Percentiles rank a stretch among this genome's conserved stretches.
These are phyloP conservation scores for Paramormyrops kingsleyae DNA, from an alignment of 2,113 vertebrate genomes.

Conservation along the genomic window DNA sequence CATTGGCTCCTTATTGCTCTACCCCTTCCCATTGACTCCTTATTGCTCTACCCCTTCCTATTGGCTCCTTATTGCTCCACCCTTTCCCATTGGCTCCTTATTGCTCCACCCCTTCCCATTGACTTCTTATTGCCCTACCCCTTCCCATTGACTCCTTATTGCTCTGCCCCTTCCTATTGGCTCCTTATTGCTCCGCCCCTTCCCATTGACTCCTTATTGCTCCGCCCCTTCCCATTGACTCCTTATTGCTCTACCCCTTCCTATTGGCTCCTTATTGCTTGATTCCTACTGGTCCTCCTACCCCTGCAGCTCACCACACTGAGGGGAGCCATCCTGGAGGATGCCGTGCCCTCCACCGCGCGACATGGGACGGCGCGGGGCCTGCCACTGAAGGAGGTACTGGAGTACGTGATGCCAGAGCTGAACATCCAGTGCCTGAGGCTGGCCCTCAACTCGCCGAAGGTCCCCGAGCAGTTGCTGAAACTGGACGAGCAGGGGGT, in stretches of 20 bases:
- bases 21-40: no score
- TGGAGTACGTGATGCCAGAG: constrained; percentile 91
- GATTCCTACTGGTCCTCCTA: no score
- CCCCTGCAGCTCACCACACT: constrained; percentile 78
- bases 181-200: neutral
- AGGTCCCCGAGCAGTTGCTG: constrained; percentile 86
- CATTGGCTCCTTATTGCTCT: no score
- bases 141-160: neutral
- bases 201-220: neutral
- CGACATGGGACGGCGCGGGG: constrained; percentile 86
- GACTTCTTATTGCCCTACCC: neutral
- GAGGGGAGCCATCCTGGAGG: constrained; percentile 90
- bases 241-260: neutral
- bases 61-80: neutral
- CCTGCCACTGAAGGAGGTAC: constrained; percentile 88
- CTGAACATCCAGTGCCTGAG: constrained; percentile 84
- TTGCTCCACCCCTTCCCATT: neutral
- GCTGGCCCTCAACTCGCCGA: constrained; percentile 79
- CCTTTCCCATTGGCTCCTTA: neutral
- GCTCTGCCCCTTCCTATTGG: neutral
- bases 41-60: neutral
- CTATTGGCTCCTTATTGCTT: neutral
- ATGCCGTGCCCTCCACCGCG: constrained; percentile 87
- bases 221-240: neutral
- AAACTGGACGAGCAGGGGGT: constrained; percentile 97